These are phyloP conservation scores for Peromyscus polionotus DNA, from an alignment of 2,113 vertebrate genomes.

Conservation along the genomic window DNA sequence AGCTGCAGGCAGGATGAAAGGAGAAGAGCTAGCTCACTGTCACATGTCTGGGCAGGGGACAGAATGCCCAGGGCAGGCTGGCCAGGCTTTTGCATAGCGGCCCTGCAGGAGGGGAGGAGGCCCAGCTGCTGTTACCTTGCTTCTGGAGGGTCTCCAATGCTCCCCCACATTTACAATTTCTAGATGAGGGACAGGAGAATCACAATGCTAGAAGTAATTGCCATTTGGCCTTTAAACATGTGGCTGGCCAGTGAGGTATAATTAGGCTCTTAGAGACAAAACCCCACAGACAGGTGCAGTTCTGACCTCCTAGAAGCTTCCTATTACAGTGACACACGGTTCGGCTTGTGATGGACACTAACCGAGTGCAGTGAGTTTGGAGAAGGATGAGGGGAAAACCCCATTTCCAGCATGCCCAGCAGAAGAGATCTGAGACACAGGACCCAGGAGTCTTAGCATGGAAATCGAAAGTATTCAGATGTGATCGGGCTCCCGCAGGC, in stretches of 20 bases:
- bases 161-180: neutral
- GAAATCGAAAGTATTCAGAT: neutral
- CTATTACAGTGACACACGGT: neutral
- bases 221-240: neutral
- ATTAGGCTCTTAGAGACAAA: constrained; percentile 15
- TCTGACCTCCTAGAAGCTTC: neutral
- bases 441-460: neutral
- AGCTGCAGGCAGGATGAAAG: neutral
- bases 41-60: neutral
- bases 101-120: neutral
- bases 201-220: neutral
- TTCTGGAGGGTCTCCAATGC: neutral
- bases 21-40: neutral
- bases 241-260: neutral
- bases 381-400: neutral
- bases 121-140: neutral
- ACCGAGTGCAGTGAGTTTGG: too few relatives aligned
- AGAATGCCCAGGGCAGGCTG: neutral
- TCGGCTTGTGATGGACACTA: neutral
- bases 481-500: neutral
- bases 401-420: neutral
- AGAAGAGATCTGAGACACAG: neutral
- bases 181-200: neutral
- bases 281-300: neutral
- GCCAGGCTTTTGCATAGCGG: neutral